Evolutionary conservation across 2,888 invertebrate genomes (phyloP), one percentile per base, ranked within the genome.

Genomic region (Gerris lacustris): DNA sequence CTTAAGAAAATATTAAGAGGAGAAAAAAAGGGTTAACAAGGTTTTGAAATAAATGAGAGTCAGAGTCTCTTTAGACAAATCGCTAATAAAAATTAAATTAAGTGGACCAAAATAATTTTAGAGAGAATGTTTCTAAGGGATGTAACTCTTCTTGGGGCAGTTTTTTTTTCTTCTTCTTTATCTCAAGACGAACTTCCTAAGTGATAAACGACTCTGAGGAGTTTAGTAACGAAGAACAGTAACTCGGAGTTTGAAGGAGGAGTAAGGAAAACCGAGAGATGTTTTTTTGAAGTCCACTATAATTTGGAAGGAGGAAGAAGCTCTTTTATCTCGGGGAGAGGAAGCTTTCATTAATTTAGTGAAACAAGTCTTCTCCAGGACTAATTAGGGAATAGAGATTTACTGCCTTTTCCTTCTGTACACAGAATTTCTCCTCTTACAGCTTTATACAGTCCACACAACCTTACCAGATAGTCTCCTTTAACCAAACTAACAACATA

Each of bases 321-420:
- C 55, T 55, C 15, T 55, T 55, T 55, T 55, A 11, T 15, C 55
- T 55, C 55, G 55, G 55, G 55, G 55, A 55, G 15, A 15, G 55
- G 55, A 15, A 55, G 55, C 55, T 55, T 55, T 55, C 55, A 55
- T 55, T 55, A 55, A 55, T 55, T 55, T 55, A 55, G 55, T 55
- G 55, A 55, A 55, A 55, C 55, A 55, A 55, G 55, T 11, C 55
- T 55, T 55, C 55, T 11, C 55, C 11, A 9, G 15, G 55, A 55
- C 55, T 55, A 55, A 55, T 55, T 55, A 55, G 55, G 55, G 15
- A 55, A 55, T 55, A 55, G 55, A 55, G 55, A 55, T 55, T 55
- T 55, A 55, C 55, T 11, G 55, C 55, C 15, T 15, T 55, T 55
- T 55, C 15, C 15, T 55, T 55, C 15, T 31, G 31, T 4, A 31